Evolutionary conservation across 2,797 vertebrate genomes (phyloP).

Genomic region (Takifugu ocellatus): DNA sequence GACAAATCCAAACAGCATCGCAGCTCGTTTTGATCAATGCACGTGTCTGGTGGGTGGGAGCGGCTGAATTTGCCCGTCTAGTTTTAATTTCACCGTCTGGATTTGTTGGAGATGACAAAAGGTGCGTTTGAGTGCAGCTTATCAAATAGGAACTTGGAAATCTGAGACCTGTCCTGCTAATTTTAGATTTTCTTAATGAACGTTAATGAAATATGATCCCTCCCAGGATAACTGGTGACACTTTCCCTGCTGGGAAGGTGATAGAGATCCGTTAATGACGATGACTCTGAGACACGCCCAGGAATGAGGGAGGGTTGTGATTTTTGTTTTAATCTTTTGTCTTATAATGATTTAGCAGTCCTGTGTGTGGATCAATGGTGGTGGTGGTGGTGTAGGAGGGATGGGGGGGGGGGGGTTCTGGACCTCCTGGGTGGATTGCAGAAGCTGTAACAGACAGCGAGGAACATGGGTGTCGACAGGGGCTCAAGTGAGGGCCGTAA

Average conservation of each 20-base stretch:
- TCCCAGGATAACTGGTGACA: slow-evolving; percentile 39
- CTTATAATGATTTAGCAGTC: too few relatives aligned
- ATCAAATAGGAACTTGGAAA: too few relatives aligned
- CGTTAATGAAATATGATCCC: too few relatives aligned
- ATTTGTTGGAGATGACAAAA: slow-evolving; percentile 44
- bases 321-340: too few relatives aligned
- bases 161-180: too few relatives aligned
- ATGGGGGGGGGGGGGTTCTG: slow-evolving; percentile 31
- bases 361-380: too few relatives aligned
- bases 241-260: slow-evolving; percentile 24
- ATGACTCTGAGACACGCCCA: slow-evolving; percentile 28
- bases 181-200: too few relatives aligned
- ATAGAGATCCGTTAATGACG: slow-evolving; percentile 40
- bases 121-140: slow-evolving; percentile 14
- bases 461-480: slow-evolving; percentile 74
- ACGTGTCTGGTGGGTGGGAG: slow-evolving; percentile 23
- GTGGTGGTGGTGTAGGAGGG: slow-evolving; percentile 26
- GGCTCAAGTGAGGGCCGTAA: slow-evolving; percentile 64
- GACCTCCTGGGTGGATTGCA: slow-evolving; percentile 54
- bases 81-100: slow-evolving; percentile 61
- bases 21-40: slow-evolving; percentile 46
- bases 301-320: slow-evolving; percentile 9
- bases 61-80: slow-evolving; percentile 44
- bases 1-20: slow-evolving; percentile 62
- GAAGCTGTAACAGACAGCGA: slow-evolving; percentile 66